Evolutionary conservation across 2,797 vertebrate species (phyloP), one percentile per base, ranked within the genome.

Genomic region (Tokudaia tokunoshimensis): DNA sequence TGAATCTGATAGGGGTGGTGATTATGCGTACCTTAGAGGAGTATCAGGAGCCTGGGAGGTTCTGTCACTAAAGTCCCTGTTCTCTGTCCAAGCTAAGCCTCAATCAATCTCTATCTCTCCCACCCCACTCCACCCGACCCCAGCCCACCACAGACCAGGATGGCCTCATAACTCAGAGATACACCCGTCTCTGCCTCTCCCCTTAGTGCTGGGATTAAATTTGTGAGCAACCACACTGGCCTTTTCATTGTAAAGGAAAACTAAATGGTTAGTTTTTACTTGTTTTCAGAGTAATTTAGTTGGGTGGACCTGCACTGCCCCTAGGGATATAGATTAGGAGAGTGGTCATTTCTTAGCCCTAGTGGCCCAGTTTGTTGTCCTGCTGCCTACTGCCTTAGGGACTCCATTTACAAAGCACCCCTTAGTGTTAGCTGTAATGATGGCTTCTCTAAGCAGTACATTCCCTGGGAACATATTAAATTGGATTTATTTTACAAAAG

Each of bases 381-480:
- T 70, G 15, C 67, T 70, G 67, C 67, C n/a, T 93, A 37, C 82
- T 92, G 75, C 59, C 83, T 85, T 44, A 26, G 37, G 55, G 82
- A 92, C 22, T 92, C 93, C 29, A 34, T 52, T 86, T 82, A 86
- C 75, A 93, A 93, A 96, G 89, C 44, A 74, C 52, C 67, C 41
- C 78, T 13, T 80, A 72, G 57, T 93, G 19, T 89, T 92, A 59
- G 79, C 47, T 89, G 3, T 82, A 84, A 82, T 41, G 37, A 59
- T 34, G 31, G 3, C 63, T 85, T 93, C 74, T 74, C 72, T 94
- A 85, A 72, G 59, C 61, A 89, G 81, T 91, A 89, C 81, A 88
- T 47, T 88, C 89, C 90, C 85, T 89, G n/a, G 29, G 52, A 61
- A 24, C 80, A 59, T 92, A 95, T 83, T 92, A 86, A 92, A 93